Base-by-base conservation (phyloP, 2,797 vertebrate species). In the Arnoldichthys spilopterus region DNA sequence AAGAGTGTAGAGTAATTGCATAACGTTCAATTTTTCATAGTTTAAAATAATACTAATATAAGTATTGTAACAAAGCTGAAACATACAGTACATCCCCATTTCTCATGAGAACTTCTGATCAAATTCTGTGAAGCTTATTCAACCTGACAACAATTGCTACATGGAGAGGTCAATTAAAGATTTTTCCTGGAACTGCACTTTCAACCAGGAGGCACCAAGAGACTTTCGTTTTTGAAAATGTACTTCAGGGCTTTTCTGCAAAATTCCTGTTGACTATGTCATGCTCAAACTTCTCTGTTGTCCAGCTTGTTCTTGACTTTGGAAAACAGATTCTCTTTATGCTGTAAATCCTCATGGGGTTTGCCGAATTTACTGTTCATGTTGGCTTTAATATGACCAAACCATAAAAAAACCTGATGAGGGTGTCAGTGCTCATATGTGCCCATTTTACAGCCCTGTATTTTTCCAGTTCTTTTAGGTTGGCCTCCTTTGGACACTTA, bases 301-400 rank as follows among this genome's bases (percentile, higher is more conserved):
- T 37, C 56, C 67, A 43, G 15, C 37, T 70, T 28, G 77, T 64
- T 56, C 69, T 32, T 6, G 28, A 70, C 77, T 51, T 61, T 28
- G 3, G 37, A 8, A 4, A 73, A 62, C 47, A 34, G 28, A 66
- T 37, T 67, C 61, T 51, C 37, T 32, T 59, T 22, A 16, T 43
- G 22, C 54, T 58, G 30, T 75, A 71, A 77, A 72, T 67, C 37
- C 24, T 51, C 58, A 63, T 64, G 9, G 6, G 67, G 56, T 45
- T 32, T 68, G 32, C 26, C 63, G 37, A 70, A 77, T 77, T 77
- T 80, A 72, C 66, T 58, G 69, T 45, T 37, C 16, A n/a, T 30
- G 32, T 22, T 64, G 63, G 53, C 49, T 62, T 72, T 79, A 37
- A 53, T 53, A 40, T 61, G 22, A 63, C 30, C 64, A 69, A 7